Conservation (phyloP, 2,113 vertebrate genomes). For the Phoenicopterus ruber region DNA sequence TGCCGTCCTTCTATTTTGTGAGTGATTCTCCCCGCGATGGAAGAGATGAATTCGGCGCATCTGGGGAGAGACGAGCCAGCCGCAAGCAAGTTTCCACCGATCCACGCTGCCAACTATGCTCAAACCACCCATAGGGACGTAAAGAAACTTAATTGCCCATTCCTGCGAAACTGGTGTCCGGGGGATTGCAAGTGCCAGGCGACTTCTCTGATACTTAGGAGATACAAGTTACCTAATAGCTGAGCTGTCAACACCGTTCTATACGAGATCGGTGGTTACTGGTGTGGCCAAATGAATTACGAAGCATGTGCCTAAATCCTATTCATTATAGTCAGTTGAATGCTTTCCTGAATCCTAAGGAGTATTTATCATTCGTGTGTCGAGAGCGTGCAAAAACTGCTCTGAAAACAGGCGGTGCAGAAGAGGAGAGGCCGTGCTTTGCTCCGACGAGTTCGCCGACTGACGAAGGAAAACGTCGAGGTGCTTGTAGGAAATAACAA, state of each 20-base stretch:
- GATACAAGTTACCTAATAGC: background rate
- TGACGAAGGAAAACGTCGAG: background rate
- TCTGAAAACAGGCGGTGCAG: background rate
- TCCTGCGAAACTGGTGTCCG: background rate
- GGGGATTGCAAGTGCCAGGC: background rate
- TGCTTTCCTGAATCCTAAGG: background rate
- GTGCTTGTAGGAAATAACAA: slow-evolving; percentile 24
- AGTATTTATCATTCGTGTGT: background rate
- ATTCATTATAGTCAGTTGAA: background rate
- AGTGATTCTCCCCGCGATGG: background rate
- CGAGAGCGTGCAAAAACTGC: background rate
- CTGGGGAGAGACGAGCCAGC: background rate
- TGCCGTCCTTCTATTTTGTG: background rate
- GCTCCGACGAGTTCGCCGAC: background rate
- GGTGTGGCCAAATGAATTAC: background rate
- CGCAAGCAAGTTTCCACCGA: background rate
- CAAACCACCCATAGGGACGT: background rate
- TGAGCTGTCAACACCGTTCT: background rate
- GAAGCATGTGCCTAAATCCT: background rate
- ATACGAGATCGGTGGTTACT: background rate
- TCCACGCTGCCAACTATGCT: rapidly evolving
- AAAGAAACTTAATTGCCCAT: background rate
- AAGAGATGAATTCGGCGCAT: background rate
- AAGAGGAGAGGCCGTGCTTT: background rate
- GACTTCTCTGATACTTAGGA: background rate